Conservation (phyloP, 2,888 invertebrate genomes). For the Serripes groenlandicus region DNA sequence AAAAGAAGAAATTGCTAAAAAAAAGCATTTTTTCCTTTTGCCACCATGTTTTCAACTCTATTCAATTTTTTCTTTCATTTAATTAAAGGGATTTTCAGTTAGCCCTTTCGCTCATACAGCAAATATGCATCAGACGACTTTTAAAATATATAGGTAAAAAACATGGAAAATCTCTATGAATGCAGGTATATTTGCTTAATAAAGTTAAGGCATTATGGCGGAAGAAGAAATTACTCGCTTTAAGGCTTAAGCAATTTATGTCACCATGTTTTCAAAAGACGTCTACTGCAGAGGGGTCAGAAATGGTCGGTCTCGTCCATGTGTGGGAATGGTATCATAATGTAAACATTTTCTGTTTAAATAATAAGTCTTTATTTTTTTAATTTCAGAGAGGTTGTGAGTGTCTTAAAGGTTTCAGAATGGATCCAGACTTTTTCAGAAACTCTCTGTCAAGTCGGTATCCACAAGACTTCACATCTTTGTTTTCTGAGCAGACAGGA, state of each 20-base stretch:
- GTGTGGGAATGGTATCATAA: too few species aligned
- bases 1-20: too few species aligned
- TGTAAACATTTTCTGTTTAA: neutral
- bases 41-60: too few species aligned
- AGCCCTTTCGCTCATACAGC: too few species aligned
- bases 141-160: too few species aligned
- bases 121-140: too few species aligned
- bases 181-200: neutral
- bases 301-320: too few species aligned
- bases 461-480: constrained; percentile 46
- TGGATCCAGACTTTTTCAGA: constrained; percentile 64
- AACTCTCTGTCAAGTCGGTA: constrained; percentile 52
- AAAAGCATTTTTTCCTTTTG: too few species aligned
- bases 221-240: neutral
- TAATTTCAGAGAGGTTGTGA: neutral
- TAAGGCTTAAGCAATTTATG: too few species aligned
- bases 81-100: too few species aligned
- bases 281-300: neutral
- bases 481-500: constrained; percentile 54
- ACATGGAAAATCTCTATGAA: too few species aligned
- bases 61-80: too few species aligned
- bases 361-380: neutral
- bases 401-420: neutral
- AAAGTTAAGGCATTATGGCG: neutral
- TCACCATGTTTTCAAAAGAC: neutral